A percentile compares a stretch with the other conserved stretches of the same genome.
These are phyloP conservation scores for Clunio marinus DNA, from an alignment of 2,888 invertebrate genomes.

Conservation along the genomic window DNA sequence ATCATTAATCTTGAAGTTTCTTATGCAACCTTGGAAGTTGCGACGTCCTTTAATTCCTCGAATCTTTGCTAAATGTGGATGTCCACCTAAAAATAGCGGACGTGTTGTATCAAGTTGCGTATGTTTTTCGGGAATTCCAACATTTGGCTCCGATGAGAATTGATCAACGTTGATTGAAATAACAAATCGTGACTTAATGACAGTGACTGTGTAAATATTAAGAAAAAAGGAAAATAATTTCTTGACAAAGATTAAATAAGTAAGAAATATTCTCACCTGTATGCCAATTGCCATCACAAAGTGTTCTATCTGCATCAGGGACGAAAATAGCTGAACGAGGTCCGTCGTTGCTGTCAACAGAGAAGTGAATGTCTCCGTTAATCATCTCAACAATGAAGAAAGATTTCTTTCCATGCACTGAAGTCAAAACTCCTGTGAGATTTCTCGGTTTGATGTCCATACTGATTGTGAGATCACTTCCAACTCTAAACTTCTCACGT, in stretches of 20 bases:
- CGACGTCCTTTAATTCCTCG: constrained; percentile 66
- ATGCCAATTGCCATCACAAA: constrained; percentile 97
- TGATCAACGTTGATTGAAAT: constrained; percentile 70
- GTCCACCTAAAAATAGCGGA: constrained; percentile 87
- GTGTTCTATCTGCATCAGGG: constrained; percentile 60
- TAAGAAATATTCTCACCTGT: constrained; percentile 23
- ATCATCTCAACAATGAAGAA: constrained; percentile 83
- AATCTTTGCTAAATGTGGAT: constrained; percentile 55
- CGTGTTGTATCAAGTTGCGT: constrained; percentile 74
- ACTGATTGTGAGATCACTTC: constrained; percentile 69
- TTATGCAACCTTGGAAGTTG: constrained; percentile 77
- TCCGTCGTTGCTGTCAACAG: constrained; percentile 79
- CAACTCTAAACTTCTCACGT: constrained; percentile 72
- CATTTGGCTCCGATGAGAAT: constrained; percentile 59
- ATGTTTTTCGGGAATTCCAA: constrained; percentile 58
- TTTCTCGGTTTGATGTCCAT: constrained; percentile 85
- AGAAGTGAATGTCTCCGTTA: constrained; percentile 77
- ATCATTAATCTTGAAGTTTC: constrained; percentile 63
- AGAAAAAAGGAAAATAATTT: background rate
- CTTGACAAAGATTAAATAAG: background rate
- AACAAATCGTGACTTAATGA: constrained; percentile 84
- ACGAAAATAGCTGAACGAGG: constrained; percentile 70
- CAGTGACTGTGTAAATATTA: constrained; percentile 69
- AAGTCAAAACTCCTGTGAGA: constrained; percentile 76
- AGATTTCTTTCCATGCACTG: constrained; percentile 78